Evolutionary conservation across 2,888 invertebrate species (phyloP), one percentile per base, ranked within the genome.

Genomic region (Nowickia ferox): DNA sequence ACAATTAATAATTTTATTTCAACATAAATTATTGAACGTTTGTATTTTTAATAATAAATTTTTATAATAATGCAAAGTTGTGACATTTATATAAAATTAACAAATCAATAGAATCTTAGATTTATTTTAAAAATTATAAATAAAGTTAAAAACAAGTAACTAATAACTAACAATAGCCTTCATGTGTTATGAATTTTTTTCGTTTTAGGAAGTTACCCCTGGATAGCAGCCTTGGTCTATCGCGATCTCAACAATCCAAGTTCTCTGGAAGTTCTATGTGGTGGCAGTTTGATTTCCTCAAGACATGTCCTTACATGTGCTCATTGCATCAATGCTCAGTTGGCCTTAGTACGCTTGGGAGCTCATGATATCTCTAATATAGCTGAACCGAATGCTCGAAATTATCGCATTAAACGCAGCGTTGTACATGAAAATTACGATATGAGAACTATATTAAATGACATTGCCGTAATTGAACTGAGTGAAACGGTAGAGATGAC

Each of bases 221-320:
- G 97, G 97, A 95, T 97, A 94, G 96, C 96, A 1, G 96, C 96
- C 11, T 95, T 97, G 87, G 96, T 95, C 89, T 94, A 96, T 84
- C 88, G 86, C 6, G 90, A 90, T 61, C 93, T 93, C 1, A 87
- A 87, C 17, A 89, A 89, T 75, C 92, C 93, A 0, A 95, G 91
- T 63, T 22, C 79, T 0, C 1, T 92, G 0, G 90, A 90, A 57
- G 96, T 95, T 90, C 95, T 96, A 94, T 97, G 97, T 90, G 96
- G 96, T 1, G 97, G 96, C 11, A 95, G 96, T 4, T 92, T 97
- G 22, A 94, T 97, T 42, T 95, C 95, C 9, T 92, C 94, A 0
- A 93, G 94, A 30, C 95, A 96, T 91, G 94, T 97, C 13, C 91
- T 97, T n/a, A 96, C 96, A 2, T 96, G 96, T 0, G 96, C 96